Percentiles rank a stretch among this genome's conserved stretches.
Conservation (phyloP, 2,888 invertebrate species). For the Lithophane semibrunnea region DNA sequence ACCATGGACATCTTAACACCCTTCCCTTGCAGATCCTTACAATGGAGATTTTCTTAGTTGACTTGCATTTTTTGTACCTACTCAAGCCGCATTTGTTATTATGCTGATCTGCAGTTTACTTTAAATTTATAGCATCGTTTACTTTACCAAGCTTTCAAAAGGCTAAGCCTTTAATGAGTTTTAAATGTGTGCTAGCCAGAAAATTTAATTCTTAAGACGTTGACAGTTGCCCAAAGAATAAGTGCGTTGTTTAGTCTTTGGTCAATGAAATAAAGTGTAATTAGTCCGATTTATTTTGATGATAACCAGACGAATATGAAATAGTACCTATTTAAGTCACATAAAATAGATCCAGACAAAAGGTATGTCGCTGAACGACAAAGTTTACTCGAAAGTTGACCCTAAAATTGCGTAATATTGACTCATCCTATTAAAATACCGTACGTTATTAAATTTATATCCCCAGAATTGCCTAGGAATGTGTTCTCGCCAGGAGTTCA, state of each 20-base stretch:
- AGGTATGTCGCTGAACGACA: background rate
- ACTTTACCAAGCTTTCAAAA: slow-evolving; percentile 3
- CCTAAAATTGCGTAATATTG: background rate
- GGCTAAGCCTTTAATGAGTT: slow-evolving; percentile 6
- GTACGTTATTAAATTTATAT: background rate
- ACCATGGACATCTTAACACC: slow-evolving; percentile 25
- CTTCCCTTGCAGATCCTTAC: slow-evolving; percentile 55
- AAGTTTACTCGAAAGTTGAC: background rate
- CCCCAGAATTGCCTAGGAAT: background rate
- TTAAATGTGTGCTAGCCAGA: slow-evolving; percentile 2
- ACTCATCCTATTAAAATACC: background rate
- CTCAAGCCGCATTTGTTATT: slow-evolving; percentile 35
- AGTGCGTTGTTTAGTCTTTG: background rate
- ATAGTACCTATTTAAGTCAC: background rate
- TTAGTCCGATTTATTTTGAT: background rate
- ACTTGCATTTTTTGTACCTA: slow-evolving; percentile 70
- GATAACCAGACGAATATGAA: background rate
- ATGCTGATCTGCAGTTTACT: slow-evolving; percentile 49
- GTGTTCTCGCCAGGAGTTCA: background rate
- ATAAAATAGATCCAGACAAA: background rate
- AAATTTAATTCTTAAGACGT: background rate
- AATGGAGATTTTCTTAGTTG: slow-evolving; percentile 64
- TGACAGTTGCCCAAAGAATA: background rate
- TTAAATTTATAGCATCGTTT: slow-evolving; percentile 33
- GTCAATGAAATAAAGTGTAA: background rate